Conservation (phyloP, 2,113 vertebrate genomes). For the Coreoperca whiteheadi region DNA sequence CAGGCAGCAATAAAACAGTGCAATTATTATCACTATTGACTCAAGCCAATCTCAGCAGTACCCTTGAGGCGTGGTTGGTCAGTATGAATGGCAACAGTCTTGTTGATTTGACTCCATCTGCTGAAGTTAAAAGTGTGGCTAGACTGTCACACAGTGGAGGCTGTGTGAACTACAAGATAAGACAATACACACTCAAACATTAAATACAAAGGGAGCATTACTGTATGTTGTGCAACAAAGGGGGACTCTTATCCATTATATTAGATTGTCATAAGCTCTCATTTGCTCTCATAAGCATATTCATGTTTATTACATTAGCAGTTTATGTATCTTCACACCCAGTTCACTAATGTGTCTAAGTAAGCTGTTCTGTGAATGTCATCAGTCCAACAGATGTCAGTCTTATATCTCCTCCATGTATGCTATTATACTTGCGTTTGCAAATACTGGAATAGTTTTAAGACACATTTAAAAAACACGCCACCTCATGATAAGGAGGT, state of each 20-base stretch:
- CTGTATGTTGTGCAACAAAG: too few relatives aligned
- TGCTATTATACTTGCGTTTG: slow-evolving; percentile 6
- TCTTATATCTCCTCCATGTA: neutral
- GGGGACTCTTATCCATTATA: neutral
- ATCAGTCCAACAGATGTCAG: slow-evolving; percentile 30
- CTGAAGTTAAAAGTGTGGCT: slow-evolving; percentile 35
- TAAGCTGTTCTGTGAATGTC: neutral
- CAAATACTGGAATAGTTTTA: neutral
- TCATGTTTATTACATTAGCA: neutral
- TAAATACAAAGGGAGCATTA: too few relatives aligned
- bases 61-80: slow-evolving; percentile 54
- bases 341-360: neutral
- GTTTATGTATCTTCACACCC: neutral
- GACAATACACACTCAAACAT: neutral
- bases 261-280: neutral
- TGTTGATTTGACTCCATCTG: neutral
- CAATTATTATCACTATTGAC: slow-evolving; percentile 66
- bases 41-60: slow-evolving; percentile 49
- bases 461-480: neutral
- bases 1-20: slow-evolving; percentile 55
- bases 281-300: neutral
- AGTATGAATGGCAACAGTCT: slow-evolving; percentile 49
- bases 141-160: slow-evolving; percentile 71
- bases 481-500: neutral
- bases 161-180: slow-evolving; percentile 45